phyloP scores from a whole-genome alignment of 2,797 vertebrate genomes.

The Mus spretus region DNA sequence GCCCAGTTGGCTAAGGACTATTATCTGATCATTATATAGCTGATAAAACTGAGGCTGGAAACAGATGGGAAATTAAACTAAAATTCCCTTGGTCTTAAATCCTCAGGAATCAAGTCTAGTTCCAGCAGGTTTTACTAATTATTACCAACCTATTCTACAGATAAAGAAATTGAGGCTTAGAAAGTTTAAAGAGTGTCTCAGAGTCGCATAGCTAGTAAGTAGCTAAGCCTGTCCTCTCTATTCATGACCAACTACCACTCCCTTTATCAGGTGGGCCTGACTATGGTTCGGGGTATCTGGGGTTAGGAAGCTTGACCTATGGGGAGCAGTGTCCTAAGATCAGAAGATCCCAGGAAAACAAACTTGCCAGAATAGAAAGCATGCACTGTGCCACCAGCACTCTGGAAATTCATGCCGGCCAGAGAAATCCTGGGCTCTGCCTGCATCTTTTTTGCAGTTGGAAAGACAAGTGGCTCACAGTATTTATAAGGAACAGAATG shows the following conservation, averaged over 20 bases:
- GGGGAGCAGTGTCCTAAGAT: neutral
- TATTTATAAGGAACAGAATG: slow-evolving; percentile 71
- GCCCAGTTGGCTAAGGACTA: fast-evolving
- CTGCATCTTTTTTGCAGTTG: slow-evolving; percentile 30
- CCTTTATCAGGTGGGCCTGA: neutral
- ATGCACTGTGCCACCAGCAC: neutral
- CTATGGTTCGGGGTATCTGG: neutral
- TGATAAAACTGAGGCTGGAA: neutral
- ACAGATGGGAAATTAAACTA: neutral
- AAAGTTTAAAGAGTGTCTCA: neutral
- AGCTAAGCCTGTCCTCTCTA: neutral
- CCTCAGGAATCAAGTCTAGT: neutral
- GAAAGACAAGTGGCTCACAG: slow-evolving; percentile 39
- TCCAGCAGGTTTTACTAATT: neutral
- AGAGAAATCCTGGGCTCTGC: neutral
- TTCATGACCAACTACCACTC: neutral
- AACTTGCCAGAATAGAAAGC: neutral
- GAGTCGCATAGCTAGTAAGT: neutral
- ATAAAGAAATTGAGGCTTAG: neutral
- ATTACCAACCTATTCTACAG: neutral
- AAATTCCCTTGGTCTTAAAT: neutral
- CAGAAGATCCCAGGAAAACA: neutral
- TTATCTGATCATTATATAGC: neutral
- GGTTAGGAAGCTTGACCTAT: neutral
- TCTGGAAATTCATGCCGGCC: slow-evolving; percentile 1